Conservation (phyloP, 1,140 invertebrate species). For the Agrypnia vestita region DNA sequence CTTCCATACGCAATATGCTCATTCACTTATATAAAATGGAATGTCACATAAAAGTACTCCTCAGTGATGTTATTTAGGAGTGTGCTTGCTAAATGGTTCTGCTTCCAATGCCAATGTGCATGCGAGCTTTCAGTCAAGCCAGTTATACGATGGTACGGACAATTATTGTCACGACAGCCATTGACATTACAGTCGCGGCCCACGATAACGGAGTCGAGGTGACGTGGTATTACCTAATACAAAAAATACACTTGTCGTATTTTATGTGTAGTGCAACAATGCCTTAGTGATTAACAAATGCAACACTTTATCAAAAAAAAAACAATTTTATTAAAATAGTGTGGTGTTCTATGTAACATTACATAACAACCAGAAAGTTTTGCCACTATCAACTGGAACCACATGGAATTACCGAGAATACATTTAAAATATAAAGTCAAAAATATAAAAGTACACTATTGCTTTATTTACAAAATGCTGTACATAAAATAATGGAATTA, state of each 20-base stretch:
- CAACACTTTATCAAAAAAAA: too few species aligned
- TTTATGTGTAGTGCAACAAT: slow-evolving; percentile 2
- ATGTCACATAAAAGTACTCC: slow-evolving; percentile 19
- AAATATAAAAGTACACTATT: slow-evolving; percentile 55
- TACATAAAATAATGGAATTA: slow-evolving; percentile 30
- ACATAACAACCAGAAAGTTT: slow-evolving; percentile 28
- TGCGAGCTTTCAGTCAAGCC: too few species aligned
- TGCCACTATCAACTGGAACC: slow-evolving; percentile 20
- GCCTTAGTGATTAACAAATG: slow-evolving; percentile 39
- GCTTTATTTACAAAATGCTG: slow-evolving; percentile 54
- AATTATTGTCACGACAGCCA: too few species aligned
- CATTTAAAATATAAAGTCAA: slow-evolving; percentile 12
- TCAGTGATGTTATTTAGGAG: not conserved
- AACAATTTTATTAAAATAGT: not conserved
- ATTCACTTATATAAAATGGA: slow-evolving; percentile 22
- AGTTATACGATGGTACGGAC: too few species aligned
- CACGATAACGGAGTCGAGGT: too few species aligned
- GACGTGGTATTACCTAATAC: too few species aligned
- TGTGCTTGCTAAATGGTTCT: too few species aligned
- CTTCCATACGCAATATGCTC: not conserved
- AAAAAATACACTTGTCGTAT: not conserved
- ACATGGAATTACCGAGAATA: not conserved
- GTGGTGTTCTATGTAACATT: not conserved
- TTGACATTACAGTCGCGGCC: too few species aligned
- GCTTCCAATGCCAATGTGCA: too few species aligned